Percentiles rank a stretch among this genome's conserved stretches.
These are phyloP conservation scores for Rhamphomyia laevipes DNA, from an alignment of 2,888 invertebrate species.

Conservation along the genomic window DNA sequence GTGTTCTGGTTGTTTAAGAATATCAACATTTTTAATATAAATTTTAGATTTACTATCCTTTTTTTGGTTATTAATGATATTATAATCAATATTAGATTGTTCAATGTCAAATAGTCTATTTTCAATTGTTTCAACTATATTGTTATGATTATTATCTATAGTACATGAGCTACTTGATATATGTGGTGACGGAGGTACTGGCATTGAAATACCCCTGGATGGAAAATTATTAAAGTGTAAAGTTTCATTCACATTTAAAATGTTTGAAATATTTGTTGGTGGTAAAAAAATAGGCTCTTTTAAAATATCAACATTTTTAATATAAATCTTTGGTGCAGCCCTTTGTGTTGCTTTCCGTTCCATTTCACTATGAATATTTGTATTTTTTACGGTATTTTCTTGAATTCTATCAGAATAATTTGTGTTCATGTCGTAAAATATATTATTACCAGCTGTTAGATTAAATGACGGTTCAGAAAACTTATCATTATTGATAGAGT, in stretches of 20 bases:
- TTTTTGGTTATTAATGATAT: no score
- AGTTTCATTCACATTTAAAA: conserved; percentile 15
- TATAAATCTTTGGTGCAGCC: conserved; percentile 32
- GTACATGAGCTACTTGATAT: no score
- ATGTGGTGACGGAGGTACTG: no score
- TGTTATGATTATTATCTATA: no score
- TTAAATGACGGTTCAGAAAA: no score
- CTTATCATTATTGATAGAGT: conserved; percentile 15
- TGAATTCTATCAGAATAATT: background rate
- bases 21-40: conserved; percentile 31
- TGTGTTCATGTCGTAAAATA: no score
- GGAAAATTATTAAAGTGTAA: conserved; percentile 3
- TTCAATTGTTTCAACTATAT: no score
- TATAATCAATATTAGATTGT: no score
- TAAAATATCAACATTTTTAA: conserved; percentile 35
- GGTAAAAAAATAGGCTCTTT: conserved; percentile 31
- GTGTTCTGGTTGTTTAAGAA: conserved; percentile 26
- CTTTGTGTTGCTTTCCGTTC: conserved; percentile 20
- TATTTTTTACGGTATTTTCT: background rate
- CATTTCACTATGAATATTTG: background rate
- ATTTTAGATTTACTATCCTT: conserved; percentile 24
- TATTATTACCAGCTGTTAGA: background rate
- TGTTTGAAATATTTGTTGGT: conserved; percentile 15
- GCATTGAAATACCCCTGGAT: no score
- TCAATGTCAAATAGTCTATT: no score